Percentiles rank a stretch among this genome's conserved stretches.
Conservation (phyloP, 1,140 invertebrate genomes). For the Hyposmocoma kahamanoa region DNA sequence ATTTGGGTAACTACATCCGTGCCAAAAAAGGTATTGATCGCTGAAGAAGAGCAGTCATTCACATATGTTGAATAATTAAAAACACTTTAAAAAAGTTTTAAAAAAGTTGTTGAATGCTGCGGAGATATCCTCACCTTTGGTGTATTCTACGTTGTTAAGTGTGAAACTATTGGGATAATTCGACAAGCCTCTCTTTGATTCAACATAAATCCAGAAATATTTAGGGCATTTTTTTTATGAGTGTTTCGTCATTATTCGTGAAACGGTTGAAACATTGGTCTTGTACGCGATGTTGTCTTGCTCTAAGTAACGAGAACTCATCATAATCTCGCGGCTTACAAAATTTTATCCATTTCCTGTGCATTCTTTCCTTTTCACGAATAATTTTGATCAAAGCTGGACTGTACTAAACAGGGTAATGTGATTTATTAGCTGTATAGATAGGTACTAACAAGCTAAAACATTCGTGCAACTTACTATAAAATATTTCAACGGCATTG, state of each 20-base stretch:
- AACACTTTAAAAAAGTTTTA: constrained; percentile 3
- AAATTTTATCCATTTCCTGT: background rate
- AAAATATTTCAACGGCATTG: background rate
- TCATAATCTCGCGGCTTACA: background rate
- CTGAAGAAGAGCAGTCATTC: background rate
- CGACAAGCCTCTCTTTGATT: constrained; percentile 4
- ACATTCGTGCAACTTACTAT: background rate
- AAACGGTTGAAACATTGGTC: background rate
- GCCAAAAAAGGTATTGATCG: background rate
- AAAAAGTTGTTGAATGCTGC: constrained; percentile 4
- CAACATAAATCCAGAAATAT: constrained; percentile 1
- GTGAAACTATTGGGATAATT: background rate
- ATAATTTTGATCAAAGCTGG: constrained; percentile 1
- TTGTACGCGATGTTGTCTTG: background rate
- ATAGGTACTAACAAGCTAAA: background rate
- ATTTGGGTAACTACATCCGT: background rate
- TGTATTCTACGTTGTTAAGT: background rate
- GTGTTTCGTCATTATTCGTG: background rate
- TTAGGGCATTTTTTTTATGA: background rate
- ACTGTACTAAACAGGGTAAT: constrained; percentile 5
- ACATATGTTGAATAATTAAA: background rate
- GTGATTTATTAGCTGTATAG: background rate
- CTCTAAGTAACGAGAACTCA: constrained; percentile 1
- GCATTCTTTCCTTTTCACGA: constrained; percentile 1
- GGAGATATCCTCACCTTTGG: background rate